Evolutionary conservation across 2,797 vertebrate species (phyloP).

Genomic region (Eleutherodactylus coqui): DNA sequence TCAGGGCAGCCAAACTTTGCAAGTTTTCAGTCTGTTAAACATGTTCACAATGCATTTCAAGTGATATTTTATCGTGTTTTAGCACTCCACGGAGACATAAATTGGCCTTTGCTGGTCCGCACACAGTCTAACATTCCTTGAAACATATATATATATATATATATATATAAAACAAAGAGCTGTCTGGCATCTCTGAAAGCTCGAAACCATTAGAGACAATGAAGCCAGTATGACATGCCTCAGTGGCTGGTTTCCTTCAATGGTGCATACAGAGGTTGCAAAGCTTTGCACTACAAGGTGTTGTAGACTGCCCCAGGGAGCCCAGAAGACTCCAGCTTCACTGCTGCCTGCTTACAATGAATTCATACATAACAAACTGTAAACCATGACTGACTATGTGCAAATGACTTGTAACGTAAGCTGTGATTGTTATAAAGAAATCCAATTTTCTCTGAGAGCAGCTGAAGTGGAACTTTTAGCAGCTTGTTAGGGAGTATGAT

Average conservation of each 20-base stretch:
- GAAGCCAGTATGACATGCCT: conserved; percentile 1
- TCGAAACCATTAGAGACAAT: conserved; percentile 26
- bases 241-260: conserved; percentile 14
- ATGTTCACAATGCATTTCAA: conserved; percentile 2
- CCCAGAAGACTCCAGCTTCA: not conserved
- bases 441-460: conserved; percentile 39
- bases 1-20: not conserved
- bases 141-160: conserved; percentile 30
- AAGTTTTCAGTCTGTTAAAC: conserved; percentile 36
- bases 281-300: conserved; percentile 38
- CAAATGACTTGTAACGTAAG: conserved; percentile 42
- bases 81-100: conserved; percentile 14
- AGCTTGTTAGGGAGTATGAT: conserved; percentile 48
- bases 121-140: conserved; percentile 26
- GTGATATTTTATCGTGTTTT: conserved; percentile 36
- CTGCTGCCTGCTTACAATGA: conserved; percentile 17
- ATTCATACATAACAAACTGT: conserved; percentile 47
- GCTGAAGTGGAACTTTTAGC: conserved; percentile 53
- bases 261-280: conserved; percentile 32
- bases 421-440: conserved; percentile 39
- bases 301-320: conserved; percentile 41
- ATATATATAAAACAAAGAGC: conserved; percentile 21
- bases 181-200: conserved; percentile 26
- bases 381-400: conserved; percentile 37
- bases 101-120: conserved; percentile 23